Evolutionary conservation across 2,888 invertebrate species (phyloP).

Genomic region (Trichopria drosophilae): DNA sequence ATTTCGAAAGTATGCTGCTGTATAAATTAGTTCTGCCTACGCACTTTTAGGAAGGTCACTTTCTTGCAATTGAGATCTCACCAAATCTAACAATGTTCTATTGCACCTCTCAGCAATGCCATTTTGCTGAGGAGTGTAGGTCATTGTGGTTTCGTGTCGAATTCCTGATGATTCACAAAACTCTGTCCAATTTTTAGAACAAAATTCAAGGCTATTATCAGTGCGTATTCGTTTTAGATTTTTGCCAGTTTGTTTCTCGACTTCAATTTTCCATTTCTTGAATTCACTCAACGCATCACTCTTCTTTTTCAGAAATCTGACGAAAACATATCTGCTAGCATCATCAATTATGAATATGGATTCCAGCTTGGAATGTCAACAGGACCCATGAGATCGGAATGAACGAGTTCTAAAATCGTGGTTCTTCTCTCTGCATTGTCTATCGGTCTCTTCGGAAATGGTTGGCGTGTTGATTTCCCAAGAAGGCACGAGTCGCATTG

Average conservation of each 20-base stretch:
- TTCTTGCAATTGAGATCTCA: slow-evolving; percentile 38
- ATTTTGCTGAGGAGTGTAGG: slow-evolving; percentile 43
- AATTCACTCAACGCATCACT: slow-evolving; percentile 21
- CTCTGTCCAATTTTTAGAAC: slow-evolving; percentile 12
- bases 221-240: slow-evolving; percentile 15
- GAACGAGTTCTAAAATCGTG: slow-evolving; percentile 26
- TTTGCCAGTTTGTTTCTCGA: slow-evolving; percentile 25
- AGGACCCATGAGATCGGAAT: slow-evolving; percentile 33
- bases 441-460: slow-evolving; percentile 16
- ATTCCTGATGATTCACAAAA: slow-evolving; percentile 21
- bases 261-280: slow-evolving; percentile 22
- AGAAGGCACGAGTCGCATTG: slow-evolving; percentile 23
- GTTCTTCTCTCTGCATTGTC: neutral
- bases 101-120: slow-evolving; percentile 43
- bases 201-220: slow-evolving; percentile 25
- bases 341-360: slow-evolving; percentile 26
- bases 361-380: slow-evolving; percentile 24
- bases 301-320: slow-evolving; percentile 24
- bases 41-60: slow-evolving; percentile 32
- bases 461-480: slow-evolving; percentile 29
- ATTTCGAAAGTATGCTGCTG: slow-evolving; percentile 23
- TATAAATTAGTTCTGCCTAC: slow-evolving; percentile 41
- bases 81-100: slow-evolving; percentile 41
- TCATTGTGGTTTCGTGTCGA: slow-evolving; percentile 29
- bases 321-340: slow-evolving; percentile 19